Conservation (phyloP, 2,113 vertebrate species). For the Oryzias celebensis region DNA sequence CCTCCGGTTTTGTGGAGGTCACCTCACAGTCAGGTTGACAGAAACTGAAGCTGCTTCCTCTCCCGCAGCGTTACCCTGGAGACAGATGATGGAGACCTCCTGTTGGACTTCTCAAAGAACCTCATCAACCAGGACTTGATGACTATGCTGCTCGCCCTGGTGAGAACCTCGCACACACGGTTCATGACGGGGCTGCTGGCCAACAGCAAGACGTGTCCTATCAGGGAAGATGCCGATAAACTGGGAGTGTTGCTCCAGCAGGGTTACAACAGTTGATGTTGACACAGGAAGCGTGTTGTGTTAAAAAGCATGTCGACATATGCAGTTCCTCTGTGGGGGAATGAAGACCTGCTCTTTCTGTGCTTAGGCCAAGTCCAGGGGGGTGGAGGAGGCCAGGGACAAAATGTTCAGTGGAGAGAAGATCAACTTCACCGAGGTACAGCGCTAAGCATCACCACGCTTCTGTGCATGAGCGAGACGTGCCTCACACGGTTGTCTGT, state of each 20-base stretch:
- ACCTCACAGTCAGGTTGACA: too few species aligned
- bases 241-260: constrained; percentile 5
- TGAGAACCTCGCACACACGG: constrained; percentile 54
- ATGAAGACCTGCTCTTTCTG: neutral
- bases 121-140: constrained; percentile 89
- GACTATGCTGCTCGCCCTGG: constrained; percentile 88
- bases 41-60: constrained; percentile 2
- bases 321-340: neutral
- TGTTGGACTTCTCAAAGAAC: constrained; percentile 96
- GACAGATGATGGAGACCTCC: constrained; percentile 86
- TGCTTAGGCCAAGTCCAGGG: constrained; percentile 87
- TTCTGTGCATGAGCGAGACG: neutral
- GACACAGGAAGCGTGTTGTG: constrained; percentile 23
- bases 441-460: too few species aligned
- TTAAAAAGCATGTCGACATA: neutral
- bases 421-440: constrained; percentile 97
- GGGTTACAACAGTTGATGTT: constrained; percentile 28
- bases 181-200: neutral
- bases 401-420: constrained; percentile 93
- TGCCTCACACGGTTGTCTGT: fast-evolving
- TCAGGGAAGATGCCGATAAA: too few species aligned
- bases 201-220: neutral
- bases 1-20: too few species aligned
- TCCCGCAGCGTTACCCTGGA: constrained; percentile 80
- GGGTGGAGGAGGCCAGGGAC: constrained; percentile 86